Conservation (phyloP, 2,888 invertebrate genomes). For the Athalia cordata region DNA sequence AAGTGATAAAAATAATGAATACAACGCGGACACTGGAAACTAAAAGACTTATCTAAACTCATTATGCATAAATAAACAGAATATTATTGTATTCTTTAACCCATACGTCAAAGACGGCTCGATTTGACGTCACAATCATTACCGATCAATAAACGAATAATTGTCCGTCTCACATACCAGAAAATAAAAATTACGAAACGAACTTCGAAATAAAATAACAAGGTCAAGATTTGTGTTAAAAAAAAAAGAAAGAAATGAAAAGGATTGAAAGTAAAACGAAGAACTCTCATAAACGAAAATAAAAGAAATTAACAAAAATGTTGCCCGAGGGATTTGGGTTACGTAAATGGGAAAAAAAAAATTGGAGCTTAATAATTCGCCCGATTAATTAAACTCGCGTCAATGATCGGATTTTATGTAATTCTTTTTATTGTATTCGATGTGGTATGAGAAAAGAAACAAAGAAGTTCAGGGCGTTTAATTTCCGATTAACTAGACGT, state of each 20-base stretch:
- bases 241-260: no score
- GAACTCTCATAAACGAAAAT: not conserved
- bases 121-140: not conserved
- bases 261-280: not conserved
- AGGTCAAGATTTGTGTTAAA: no score
- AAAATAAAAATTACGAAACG: no score
- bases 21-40: no score
- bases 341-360: not conserved
- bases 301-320: not conserved
- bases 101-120: not conserved
- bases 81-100: not conserved
- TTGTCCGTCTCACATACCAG: no score
- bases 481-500: no score
- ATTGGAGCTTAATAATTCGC: not conserved
- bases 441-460: no score
- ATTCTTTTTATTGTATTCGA: no score
- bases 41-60: no score
- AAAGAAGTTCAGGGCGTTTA: not conserved
- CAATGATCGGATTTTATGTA: not conserved
- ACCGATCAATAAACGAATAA: no score
- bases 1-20: no score
- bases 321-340: not conserved
- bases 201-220: no score
- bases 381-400: slow-evolving; percentile 27
- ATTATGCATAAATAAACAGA: slow-evolving; percentile 15